These are phyloP conservation scores for Paramuricea clavata DNA, from an alignment of 92 coral and sea anemone species.

Conservation along the genomic window DNA sequence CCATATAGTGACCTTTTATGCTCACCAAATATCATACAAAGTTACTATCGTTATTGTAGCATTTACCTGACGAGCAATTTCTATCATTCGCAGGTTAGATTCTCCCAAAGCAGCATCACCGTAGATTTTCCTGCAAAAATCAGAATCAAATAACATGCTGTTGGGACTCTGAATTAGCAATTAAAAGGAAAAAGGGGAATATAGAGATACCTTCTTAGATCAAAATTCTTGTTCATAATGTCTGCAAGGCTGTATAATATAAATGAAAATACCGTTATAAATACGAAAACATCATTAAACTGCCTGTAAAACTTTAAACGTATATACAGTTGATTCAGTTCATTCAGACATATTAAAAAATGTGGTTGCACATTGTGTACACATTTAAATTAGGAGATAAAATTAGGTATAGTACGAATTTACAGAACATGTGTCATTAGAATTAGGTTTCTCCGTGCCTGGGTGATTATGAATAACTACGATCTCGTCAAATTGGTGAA, in stretches of 20 bases:
- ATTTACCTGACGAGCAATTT: conserved; percentile 72
- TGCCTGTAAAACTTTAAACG: too few relatives aligned
- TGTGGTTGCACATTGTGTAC: too few relatives aligned
- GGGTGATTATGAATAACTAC: not conserved
- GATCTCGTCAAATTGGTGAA: not conserved
- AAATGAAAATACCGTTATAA: not conserved
- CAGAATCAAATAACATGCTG: not conserved
- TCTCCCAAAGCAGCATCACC: conserved; percentile 75
- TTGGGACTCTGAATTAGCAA: not conserved
- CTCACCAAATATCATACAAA: not conserved
- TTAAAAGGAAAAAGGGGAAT: not conserved
- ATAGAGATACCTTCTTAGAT: conserved; percentile 65
- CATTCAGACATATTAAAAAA: too few relatives aligned
- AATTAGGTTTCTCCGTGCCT: too few relatives aligned
- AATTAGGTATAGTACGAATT: too few relatives aligned
- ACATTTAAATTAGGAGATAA: too few relatives aligned
- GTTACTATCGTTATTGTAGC: not conserved
- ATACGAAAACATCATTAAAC: not conserved
- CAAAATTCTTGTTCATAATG: conserved; percentile 76
- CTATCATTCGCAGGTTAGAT: conserved; percentile 70
- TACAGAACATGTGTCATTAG: not conserved
- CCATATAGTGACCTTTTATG: not conserved
- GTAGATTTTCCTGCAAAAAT: conserved; percentile 59
- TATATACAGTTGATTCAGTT: too few relatives aligned
- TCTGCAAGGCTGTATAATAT: conserved; percentile 53